phyloP scores from a whole-genome alignment of 2,113 vertebrate genomes.

The Aegotheles bennettii region DNA sequence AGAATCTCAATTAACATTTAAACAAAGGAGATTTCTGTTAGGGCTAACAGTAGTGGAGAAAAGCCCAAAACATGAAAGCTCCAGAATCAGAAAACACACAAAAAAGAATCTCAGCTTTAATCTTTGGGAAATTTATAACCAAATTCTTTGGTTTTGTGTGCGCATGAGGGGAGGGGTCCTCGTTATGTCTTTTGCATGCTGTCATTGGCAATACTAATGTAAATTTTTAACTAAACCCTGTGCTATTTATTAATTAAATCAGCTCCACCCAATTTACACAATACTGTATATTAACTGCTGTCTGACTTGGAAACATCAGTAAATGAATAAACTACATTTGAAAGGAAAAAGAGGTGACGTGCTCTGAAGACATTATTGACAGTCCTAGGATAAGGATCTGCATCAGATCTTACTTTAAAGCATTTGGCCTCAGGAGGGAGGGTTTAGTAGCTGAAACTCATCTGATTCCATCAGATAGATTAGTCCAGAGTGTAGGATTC shows the following conservation, averaged over 20 bases:
- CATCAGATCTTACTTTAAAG: constrained; percentile 43
- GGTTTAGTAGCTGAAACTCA: constrained; percentile 42
- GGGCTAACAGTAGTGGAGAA: background rate
- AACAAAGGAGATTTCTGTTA: background rate
- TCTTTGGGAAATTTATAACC: background rate
- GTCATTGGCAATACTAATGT: background rate
- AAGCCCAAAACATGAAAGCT: background rate
- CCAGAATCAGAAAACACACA: background rate
- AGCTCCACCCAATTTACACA: background rate
- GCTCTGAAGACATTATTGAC: constrained; percentile 12
- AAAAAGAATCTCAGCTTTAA: background rate
- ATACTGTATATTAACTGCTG: background rate
- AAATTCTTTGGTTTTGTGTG: background rate
- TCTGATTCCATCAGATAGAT: constrained; percentile 26
- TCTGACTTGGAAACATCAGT: background rate
- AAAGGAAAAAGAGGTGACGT: background rate
- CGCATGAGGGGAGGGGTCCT: background rate
- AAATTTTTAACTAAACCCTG: background rate
- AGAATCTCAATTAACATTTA: background rate
- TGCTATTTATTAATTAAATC: constrained; percentile 18
- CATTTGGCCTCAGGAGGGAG: constrained; percentile 37
- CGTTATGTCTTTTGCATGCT: background rate
- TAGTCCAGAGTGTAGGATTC: background rate
- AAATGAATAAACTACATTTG: constrained; percentile 33
- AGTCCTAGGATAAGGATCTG: constrained; percentile 36